Evolutionary conservation across 92 coral and sea anemone genomes (phyloP), one percentile per base, ranked within the genome.

Genomic region (Hydrozoanthus gracilis): DNA sequence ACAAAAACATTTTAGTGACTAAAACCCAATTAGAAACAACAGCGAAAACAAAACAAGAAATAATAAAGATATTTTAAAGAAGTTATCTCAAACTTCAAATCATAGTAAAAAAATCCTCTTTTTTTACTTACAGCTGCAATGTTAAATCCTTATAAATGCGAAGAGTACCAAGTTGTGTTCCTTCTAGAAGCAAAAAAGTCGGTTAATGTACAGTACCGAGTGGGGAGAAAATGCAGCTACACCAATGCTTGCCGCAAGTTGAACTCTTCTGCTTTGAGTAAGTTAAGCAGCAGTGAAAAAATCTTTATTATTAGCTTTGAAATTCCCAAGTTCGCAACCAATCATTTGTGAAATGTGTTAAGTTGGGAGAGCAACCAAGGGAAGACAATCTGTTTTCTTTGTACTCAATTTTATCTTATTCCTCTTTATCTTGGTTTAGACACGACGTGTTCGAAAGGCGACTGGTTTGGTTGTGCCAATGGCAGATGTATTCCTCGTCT

Each of bases 381-480:
- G 39, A 27, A 27, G 39, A 27, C 39, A 27, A 27, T 27, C 39
- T 27, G 39, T 68, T 68, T 6, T 68, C 35, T 44, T 20, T 39
- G 46, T 3, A 44, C 39, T 14, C 49, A 17, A 6, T 2, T 27
- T 27, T 27, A 27, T 27, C 39, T 27, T 27, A 27, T 27, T 71
- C 71, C 52, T n/a, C 5, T 69, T 44, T 67, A 39, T 62, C 76
- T 14, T 18, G 48, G 7, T 78, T 93, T 74, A 70, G 71, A 77
- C 55, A 55, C 67, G 16, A 83, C 95, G 49, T 94, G 98, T 73
- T 85, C 86, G 16, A 84, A 86, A 15, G 82, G 76, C 5, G 61
- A 83, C 56, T 94, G 94, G 95, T 91, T 87, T 86, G 84, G 86
- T 78, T 94, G 98, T 72, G 69, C 67, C 46, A 94, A 92, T 73